Conservation (phyloP, 1,140 invertebrate genomes). For the Drosophila willistoni region DNA sequence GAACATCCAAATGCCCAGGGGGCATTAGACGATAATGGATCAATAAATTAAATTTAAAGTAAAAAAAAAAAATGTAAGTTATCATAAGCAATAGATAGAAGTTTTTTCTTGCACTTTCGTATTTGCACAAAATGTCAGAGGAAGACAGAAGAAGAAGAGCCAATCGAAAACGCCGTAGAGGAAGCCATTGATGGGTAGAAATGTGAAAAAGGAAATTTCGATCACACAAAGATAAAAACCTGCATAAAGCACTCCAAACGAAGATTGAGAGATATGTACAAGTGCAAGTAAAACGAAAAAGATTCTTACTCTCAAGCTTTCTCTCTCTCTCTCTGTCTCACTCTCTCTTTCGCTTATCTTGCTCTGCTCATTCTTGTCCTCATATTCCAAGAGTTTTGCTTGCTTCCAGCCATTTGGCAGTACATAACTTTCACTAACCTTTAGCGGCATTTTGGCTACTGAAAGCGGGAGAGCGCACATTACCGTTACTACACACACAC, state of each 20-base stretch:
- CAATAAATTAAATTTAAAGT: constrained; percentile 43
- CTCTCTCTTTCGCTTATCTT: neutral
- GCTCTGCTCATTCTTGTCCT: neutral
- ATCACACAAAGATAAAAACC: constrained; percentile 1
- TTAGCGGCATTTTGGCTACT: constrained; percentile 46
- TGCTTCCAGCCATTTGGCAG: constrained; percentile 46
- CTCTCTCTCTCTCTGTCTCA: neutral
- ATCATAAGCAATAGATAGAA: neutral
- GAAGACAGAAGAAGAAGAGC: neutral
- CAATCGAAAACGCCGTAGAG: neutral
- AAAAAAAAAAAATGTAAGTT: neutral
- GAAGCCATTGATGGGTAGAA: neutral
- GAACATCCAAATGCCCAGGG: neutral
- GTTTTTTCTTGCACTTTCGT: neutral
- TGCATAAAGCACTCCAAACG: constrained; percentile 56
- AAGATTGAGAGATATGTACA: constrained; percentile 48
- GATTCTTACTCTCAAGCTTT: neutral
- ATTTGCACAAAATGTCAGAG: neutral
- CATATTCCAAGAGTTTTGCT: neutral
- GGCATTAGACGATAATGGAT: constrained; percentile 21
- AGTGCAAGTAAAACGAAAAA: constrained; percentile 37
- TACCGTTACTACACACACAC: constrained; percentile 48
- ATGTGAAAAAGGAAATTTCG: neutral
- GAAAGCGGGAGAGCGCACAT: constrained; percentile 35
- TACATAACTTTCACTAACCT: constrained; percentile 63